phyloP scores from a whole-genome alignment of 2,888 invertebrate genomes.

The Eledone cirrhosa region DNA sequence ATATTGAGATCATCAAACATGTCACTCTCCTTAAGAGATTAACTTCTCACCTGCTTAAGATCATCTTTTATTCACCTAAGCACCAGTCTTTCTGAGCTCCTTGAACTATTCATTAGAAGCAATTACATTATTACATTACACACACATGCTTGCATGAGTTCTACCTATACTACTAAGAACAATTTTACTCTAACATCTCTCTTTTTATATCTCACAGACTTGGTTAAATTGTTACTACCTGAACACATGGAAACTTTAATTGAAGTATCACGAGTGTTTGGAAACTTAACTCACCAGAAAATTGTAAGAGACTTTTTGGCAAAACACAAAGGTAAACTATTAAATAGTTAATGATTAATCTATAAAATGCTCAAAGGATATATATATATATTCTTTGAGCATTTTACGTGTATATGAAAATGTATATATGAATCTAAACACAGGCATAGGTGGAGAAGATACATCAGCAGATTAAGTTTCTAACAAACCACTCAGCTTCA shows the following conservation, averaged over 20 bases:
- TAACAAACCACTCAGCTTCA: too few species aligned
- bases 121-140: not conserved
- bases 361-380: too few species aligned
- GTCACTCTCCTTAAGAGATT: too few species aligned
- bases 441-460: too few species aligned
- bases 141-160: not conserved
- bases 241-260: slow-evolving; percentile 71
- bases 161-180: not conserved
- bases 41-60: too few species aligned
- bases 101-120: not conserved
- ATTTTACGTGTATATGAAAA: too few species aligned
- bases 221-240: slow-evolving; percentile 57
- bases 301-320: slow-evolving; percentile 75
- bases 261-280: slow-evolving; percentile 83
- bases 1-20: too few species aligned
- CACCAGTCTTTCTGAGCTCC: too few species aligned
- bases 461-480: too few species aligned
- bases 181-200: not conserved
- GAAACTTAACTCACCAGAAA: slow-evolving; percentile 81
- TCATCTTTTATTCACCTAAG: not conserved
- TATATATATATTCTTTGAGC: too few species aligned
- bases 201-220: slow-evolving; percentile 42
- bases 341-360: not conserved
- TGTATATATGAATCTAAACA: too few species aligned
- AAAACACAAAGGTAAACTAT: slow-evolving; percentile 72